A percentile compares a stretch with the other conserved stretches of the same genome.
phyloP scores from a whole-genome alignment of 1,140 invertebrate genomes.

The Dreissena rostriformis region DNA sequence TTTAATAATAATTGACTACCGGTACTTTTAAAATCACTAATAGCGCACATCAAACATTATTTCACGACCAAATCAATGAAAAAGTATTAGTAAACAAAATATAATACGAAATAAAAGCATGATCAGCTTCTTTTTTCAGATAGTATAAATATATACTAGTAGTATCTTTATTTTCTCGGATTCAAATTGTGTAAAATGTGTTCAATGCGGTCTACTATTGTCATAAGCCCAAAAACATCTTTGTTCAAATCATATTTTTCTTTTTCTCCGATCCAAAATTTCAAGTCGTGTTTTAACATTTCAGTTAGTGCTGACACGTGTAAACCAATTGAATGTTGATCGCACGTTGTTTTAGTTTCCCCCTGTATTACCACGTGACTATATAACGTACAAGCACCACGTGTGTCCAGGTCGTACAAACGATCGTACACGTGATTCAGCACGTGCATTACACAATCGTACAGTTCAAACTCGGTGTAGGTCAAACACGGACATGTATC shows the following conservation, averaged over 20 bases:
- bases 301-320: conserved; percentile 1
- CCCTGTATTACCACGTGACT: neutral
- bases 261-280: conserved; percentile 36
- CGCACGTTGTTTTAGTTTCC: neutral
- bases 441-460: conserved; percentile 31
- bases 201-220: neutral
- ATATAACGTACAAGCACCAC: neutral
- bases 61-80: too few relatives aligned
- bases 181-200: too few relatives aligned
- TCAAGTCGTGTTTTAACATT: conserved; percentile 33
- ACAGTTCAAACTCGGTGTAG: conserved; percentile 17
- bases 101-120: too few relatives aligned
- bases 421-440: neutral
- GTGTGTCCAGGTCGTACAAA: neutral
- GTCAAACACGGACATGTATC: conserved; percentile 15
- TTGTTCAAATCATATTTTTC: conserved; percentile 28
- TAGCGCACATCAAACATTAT: too few relatives aligned
- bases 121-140: too few relatives aligned
- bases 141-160: too few relatives aligned
- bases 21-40: too few relatives aligned
- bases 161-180: too few relatives aligned
- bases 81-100: too few relatives aligned
- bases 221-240: neutral
- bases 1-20: too few relatives aligned
- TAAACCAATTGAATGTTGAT: neutral